phyloP scores from a whole-genome alignment of 2,888 invertebrate species.

The Ophion ellenae region DNA sequence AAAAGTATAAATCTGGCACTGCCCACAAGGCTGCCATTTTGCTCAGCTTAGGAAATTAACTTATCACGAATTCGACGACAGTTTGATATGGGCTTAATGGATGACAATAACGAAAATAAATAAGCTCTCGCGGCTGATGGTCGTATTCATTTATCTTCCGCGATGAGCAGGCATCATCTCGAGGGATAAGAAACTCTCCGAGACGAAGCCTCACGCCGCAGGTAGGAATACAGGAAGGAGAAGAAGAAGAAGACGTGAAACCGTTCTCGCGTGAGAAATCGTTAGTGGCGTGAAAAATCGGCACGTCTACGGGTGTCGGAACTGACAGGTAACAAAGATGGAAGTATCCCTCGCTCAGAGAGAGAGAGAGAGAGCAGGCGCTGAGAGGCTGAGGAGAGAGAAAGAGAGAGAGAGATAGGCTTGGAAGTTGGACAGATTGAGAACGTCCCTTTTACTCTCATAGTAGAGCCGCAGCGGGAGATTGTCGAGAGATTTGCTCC shows the following conservation, averaged over 20 bases:
- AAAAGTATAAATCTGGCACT: too few species aligned
- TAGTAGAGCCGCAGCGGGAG: conserved; percentile 66
- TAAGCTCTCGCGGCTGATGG: conserved; percentile 14
- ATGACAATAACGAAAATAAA: conserved; percentile 28
- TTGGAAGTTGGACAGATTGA: conserved; percentile 5
- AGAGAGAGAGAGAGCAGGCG: neutral
- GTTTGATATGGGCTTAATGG: conserved; percentile 31
- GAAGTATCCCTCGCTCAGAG: conserved; percentile 34
- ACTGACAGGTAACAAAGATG: conserved; percentile 61
- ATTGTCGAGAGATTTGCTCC: conserved; percentile 53
- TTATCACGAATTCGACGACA: conserved; percentile 36
- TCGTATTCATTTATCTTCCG: conserved; percentile 32
- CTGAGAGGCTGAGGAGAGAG: conserved; percentile 30
- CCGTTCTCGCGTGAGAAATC: conserved; percentile 64
- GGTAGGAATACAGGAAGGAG: conserved; percentile 42
- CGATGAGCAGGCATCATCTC: conserved; percentile 17
- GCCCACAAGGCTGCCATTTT: neutral
- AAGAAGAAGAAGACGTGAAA: conserved; percentile 46
- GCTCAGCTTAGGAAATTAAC: conserved; percentile 8
- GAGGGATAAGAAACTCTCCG: conserved; percentile 30
- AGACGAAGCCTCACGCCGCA: conserved; percentile 38
- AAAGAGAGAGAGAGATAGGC: conserved; percentile 15
- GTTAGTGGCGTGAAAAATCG: conserved; percentile 67
- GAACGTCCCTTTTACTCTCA: conserved; percentile 47
- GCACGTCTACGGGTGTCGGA: conserved; percentile 62